A percentile compares a stretch with the other conserved stretches of the same genome.
phyloP scores from a whole-genome alignment of 2,888 invertebrate genomes.

The Myopa testacea region DNA sequence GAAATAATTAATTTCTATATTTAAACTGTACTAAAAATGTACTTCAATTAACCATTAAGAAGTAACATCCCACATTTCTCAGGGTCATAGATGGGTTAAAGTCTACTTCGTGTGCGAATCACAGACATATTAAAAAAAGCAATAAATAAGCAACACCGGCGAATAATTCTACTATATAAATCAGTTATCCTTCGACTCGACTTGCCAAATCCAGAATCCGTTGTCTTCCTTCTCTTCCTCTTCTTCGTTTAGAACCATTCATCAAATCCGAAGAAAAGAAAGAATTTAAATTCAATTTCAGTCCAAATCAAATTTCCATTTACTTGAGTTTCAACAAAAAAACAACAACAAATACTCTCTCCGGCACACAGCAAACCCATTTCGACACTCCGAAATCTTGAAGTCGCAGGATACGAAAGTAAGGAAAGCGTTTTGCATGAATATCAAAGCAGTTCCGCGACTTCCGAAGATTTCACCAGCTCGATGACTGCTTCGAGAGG shows the following conservation, averaged over 20 bases:
- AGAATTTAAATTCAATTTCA: slow-evolving; percentile 27
- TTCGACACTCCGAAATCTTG: background rate
- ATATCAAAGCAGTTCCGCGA: background rate
- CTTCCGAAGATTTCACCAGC: background rate
- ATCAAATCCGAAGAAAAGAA: background rate
- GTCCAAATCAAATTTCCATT: slow-evolving; percentile 27
- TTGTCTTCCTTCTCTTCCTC: background rate
- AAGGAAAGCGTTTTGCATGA: slow-evolving; percentile 10
- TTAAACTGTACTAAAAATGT: background rate
- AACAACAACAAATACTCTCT: background rate
- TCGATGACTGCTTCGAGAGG: background rate
- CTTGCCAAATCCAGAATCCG: background rate
- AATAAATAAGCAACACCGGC: too few species aligned
- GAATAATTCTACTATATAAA: background rate
- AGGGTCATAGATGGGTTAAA: background rate
- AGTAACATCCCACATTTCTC: background rate
- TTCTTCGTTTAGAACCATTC: background rate
- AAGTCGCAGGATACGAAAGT: background rate
- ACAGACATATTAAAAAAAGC: too few species aligned
- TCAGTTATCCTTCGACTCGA: background rate
- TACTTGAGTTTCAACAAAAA: slow-evolving; percentile 19
- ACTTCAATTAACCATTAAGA: background rate
- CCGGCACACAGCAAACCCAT: background rate
- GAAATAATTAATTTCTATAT: background rate
- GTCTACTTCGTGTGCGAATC: too few species aligned